Base-by-base conservation (phyloP, 2,113 vertebrate genomes). In the Scophthalmus maximus region DNA sequence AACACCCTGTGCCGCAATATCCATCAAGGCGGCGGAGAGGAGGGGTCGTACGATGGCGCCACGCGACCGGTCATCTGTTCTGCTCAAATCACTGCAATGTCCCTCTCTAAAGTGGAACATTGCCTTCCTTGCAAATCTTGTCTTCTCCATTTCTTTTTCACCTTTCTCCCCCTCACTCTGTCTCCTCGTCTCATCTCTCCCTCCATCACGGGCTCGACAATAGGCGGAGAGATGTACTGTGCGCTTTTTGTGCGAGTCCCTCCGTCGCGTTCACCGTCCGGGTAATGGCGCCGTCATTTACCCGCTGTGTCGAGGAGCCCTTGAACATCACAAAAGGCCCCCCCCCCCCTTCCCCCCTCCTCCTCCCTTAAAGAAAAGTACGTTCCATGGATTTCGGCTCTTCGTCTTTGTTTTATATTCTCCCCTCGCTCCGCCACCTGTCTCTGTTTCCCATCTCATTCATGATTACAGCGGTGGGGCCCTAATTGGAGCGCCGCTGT, bases 241-340 rank as follows among this genome's bases (percentile, higher is more conserved):
- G 12, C 56, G 32, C 82, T 83, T 57, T 62, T 57, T 62, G 65
- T 55, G 32, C 25, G 3, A 42, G n/a, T 61, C 64, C 59, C 20
- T 42, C 76, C 59, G 56, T 79, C 79, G 84, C 77, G 76, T 52
- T 78, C 81, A 50, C 69, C 23, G 38, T 76, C 46, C 68, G 70
- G 80, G 72, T 87, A 90, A 90, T 85, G 78, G 68, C 20, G 63
- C 69, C 70, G 77, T 78, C 75, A 44, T 76, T 87, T 73, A 73
- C 67, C 77, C 36, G 50, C 11, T 18, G 14, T 52, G 27, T 59
- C 22, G 2, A 76, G 60, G 46, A 44, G 72, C 79, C 67, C 77
- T 76, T 49, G 47, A 73, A 70, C 26, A 52, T n/a, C 56, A n/a
- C 0, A 11, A 61, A 17, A 78, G 56, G n/a, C n/a, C 10, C 29